phyloP scores from a whole-genome alignment of 2,888 invertebrate genomes.

The Pyrgus malvae region DNA sequence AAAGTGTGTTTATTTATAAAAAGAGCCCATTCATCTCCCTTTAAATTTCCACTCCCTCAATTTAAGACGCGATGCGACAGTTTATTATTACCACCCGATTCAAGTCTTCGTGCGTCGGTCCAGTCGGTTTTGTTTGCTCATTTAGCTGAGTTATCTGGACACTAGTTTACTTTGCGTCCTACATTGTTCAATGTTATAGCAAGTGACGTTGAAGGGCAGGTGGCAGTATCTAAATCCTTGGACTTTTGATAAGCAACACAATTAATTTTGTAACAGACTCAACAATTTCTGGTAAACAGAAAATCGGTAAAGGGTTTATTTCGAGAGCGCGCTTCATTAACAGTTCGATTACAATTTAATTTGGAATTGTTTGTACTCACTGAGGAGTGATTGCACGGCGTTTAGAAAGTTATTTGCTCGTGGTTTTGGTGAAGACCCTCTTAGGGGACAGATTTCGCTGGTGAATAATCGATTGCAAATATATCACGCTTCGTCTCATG shows the following conservation, averaged over 20 bases:
- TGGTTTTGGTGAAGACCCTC: conserved; percentile 3
- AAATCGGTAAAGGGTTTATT: neutral
- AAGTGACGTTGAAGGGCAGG: neutral
- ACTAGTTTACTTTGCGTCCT: conserved; percentile 1
- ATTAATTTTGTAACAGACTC: conserved; percentile 6
- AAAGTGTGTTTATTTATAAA: conserved; percentile 64
- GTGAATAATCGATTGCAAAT: conserved; percentile 51
- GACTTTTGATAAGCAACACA: conserved; percentile 4
- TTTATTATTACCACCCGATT: conserved; percentile 5
- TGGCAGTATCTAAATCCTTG: neutral
- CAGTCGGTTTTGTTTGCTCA: neutral
- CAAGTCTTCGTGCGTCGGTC: neutral
- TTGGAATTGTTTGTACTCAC: neutral
- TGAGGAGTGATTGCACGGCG: neutral
- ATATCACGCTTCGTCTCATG: conserved; percentile 59
- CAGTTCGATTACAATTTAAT: neutral
- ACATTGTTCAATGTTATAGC: neutral
- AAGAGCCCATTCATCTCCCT: conserved; percentile 59
- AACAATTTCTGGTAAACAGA: neutral
- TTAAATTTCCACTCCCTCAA: conserved; percentile 39
- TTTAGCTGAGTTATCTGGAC: neutral
- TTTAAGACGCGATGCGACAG: conserved; percentile 19
- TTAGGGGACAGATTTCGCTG: conserved; percentile 62
- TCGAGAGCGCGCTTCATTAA: neutral
- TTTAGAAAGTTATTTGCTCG: conserved; percentile 7